A percentile compares a stretch with the other conserved stretches of the same genome.
Evolutionary conservation across 2,113 vertebrate species (phyloP).

Genomic region (Hepsetus odoe): DNA sequence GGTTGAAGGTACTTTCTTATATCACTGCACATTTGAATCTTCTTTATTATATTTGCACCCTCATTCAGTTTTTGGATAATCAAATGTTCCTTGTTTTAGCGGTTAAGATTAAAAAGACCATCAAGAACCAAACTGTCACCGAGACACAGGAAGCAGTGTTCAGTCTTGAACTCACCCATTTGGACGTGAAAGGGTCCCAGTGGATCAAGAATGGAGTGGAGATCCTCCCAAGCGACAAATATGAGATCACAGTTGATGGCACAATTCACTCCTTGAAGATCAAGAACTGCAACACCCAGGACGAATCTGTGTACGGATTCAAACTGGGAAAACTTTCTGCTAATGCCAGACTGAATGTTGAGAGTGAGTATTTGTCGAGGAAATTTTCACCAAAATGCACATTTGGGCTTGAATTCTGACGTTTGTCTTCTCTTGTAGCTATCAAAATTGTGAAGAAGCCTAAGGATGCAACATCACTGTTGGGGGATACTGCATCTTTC

Average conservation of each 20-base stretch:
- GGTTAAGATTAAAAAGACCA: slow-evolving; percentile 96
- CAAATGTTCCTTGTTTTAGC: slow-evolving; percentile 67
- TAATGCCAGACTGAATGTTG: slow-evolving; percentile 92
- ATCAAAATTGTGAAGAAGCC: slow-evolving; percentile 97
- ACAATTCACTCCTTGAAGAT: slow-evolving; percentile 84
- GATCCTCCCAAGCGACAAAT: slow-evolving; percentile 85
- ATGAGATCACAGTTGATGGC: slow-evolving; percentile 83
- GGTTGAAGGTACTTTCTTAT: slow-evolving; percentile 82
- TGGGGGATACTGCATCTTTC: slow-evolving; percentile 86
- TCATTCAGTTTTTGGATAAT: background rate
- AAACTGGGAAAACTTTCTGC: slow-evolving; percentile 93
- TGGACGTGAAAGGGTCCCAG: slow-evolving; percentile 86
- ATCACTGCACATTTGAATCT: slow-evolving; percentile 13
- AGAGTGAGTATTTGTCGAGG: slow-evolving; percentile 81
- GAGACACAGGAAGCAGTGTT: slow-evolving; percentile 93
- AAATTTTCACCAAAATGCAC: background rate
- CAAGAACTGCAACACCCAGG: slow-evolving; percentile 82
- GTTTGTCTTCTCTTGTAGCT: slow-evolving; percentile 71
- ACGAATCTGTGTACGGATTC: slow-evolving; percentile 96
- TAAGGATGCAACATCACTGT: slow-evolving; percentile 91
- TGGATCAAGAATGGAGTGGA: slow-evolving; percentile 97
- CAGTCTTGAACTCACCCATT: slow-evolving; percentile 88
- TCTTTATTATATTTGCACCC: background rate
- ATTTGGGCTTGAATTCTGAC: background rate
- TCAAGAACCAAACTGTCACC: slow-evolving; percentile 92